These are phyloP conservation scores for Neomicropteryx cornuta DNA, from an alignment of 1,140 invertebrate genomes.

Conservation along the genomic window DNA sequence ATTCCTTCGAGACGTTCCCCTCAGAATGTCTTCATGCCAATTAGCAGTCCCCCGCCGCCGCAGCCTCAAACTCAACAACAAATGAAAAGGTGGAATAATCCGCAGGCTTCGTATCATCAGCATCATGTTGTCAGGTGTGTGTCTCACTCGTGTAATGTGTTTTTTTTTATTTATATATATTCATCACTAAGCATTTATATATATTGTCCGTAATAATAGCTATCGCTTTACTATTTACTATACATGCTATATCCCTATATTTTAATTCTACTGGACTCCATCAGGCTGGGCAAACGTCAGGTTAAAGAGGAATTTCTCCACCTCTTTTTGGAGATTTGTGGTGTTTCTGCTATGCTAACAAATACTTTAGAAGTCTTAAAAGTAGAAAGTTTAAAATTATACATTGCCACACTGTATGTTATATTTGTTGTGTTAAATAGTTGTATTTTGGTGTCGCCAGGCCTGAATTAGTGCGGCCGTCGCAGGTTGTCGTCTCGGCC, in stretches of 20 bases:
- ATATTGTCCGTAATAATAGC: too few species aligned
- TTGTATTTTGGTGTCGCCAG: constrained; percentile 26
- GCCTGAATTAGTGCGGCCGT: constrained; percentile 45
- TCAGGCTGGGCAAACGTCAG: too few species aligned
- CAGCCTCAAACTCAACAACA: constrained; percentile 28
- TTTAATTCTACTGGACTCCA: too few species aligned
- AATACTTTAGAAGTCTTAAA: too few species aligned
- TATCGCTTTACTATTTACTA: too few species aligned
- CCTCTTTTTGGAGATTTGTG: too few species aligned
- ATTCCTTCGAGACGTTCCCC: constrained; percentile 20
- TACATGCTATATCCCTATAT: too few species aligned
- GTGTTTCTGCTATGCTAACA: too few species aligned
- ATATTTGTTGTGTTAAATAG: too few species aligned
- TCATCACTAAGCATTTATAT: not conserved
- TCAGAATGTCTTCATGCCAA: constrained; percentile 80
- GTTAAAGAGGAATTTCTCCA: too few species aligned
- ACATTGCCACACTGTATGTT: not conserved
- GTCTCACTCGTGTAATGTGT: constrained; percentile 29
- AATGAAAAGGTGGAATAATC: too few species aligned
- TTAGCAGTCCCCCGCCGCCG: constrained; percentile 51
- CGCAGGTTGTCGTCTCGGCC: constrained; percentile 16
- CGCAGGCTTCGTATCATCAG: constrained; percentile 31
- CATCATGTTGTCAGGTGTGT: constrained; percentile 51
- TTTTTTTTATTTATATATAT: constrained; percentile 16
- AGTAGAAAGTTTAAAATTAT: not conserved